Evolutionary conservation across 2,888 invertebrate species (phyloP).

Genomic region (Orchesellides sinensis): DNA sequence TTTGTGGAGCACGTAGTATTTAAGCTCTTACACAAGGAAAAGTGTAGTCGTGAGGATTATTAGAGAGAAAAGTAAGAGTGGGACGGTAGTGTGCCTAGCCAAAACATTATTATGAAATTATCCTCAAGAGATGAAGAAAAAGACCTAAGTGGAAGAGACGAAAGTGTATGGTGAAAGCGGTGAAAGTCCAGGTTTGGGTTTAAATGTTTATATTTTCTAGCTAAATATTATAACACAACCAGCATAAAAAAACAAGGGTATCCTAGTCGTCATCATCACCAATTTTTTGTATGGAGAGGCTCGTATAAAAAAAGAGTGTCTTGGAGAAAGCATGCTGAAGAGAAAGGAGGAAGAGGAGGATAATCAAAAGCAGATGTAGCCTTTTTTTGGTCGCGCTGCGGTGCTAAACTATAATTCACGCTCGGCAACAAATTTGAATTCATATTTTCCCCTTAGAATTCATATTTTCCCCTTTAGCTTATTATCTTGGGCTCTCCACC

Average conservation of each 20-base stretch:
- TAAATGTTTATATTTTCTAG: too few species aligned
- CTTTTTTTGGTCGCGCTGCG: constrained; percentile 11
- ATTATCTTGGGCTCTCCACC: too few species aligned
- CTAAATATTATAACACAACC: too few species aligned
- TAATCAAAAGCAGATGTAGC: constrained; percentile 56
- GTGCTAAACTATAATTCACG: not conserved
- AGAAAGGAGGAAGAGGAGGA: constrained; percentile 25
- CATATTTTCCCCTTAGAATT: too few species aligned
- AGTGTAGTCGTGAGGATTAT: not conserved
- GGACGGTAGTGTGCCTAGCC: too few species aligned
- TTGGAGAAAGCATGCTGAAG: too few species aligned
- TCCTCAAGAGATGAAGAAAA: constrained; percentile 53
- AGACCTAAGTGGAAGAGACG: not conserved
- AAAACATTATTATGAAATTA: constrained; percentile 64
- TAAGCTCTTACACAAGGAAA: not conserved
- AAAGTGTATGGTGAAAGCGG: too few species aligned
- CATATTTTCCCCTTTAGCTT: too few species aligned
- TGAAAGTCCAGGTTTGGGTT: too few species aligned
- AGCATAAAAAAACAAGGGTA: not conserved
- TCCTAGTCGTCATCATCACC: not conserved
- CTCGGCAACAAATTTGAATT: too few species aligned
- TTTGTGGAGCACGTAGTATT: not conserved
- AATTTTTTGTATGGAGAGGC: too few species aligned
- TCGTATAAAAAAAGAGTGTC: too few species aligned
- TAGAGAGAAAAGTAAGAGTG: not conserved